These are phyloP conservation scores for Delichon dasypus DNA, from an alignment of 2,797 vertebrate species.

Conservation along the genomic window DNA sequence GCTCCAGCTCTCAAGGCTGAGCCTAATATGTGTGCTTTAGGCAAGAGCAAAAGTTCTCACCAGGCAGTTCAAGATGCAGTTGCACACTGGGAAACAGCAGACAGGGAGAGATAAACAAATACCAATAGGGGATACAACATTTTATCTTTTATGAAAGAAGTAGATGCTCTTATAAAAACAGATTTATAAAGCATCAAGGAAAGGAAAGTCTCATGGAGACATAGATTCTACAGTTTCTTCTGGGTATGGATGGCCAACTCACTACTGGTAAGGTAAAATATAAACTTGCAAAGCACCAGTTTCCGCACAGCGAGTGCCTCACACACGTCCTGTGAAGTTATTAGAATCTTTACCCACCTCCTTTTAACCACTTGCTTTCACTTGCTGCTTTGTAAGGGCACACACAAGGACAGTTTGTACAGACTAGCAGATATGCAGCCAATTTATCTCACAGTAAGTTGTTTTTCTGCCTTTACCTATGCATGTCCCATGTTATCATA, in stretches of 20 bases:
- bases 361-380: not conserved
- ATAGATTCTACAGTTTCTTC: not conserved
- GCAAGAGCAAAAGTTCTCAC: not conserved
- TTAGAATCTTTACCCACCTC: not conserved
- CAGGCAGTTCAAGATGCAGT: not conserved
- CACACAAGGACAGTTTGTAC: not conserved
- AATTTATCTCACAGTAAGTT: not conserved
- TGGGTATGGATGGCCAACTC: not conserved
- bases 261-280: not conserved
- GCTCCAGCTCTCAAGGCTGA: not conserved
- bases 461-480: not conserved
- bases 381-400: not conserved
- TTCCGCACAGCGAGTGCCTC: not conserved
- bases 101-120: not conserved
- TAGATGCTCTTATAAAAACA: not conserved
- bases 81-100: not conserved
- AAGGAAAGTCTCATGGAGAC: not conserved
- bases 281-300: not conserved
- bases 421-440: not conserved
- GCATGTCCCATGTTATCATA: not conserved
- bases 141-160: not conserved
- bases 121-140: not conserved
- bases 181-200: not conserved
- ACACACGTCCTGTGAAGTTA: not conserved
- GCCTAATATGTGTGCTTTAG: not conserved